Percentiles rank a stretch among this genome's conserved stretches.
phyloP scores from a whole-genome alignment of 2,113 vertebrate species.

The Ageneiosus marmoratus region DNA sequence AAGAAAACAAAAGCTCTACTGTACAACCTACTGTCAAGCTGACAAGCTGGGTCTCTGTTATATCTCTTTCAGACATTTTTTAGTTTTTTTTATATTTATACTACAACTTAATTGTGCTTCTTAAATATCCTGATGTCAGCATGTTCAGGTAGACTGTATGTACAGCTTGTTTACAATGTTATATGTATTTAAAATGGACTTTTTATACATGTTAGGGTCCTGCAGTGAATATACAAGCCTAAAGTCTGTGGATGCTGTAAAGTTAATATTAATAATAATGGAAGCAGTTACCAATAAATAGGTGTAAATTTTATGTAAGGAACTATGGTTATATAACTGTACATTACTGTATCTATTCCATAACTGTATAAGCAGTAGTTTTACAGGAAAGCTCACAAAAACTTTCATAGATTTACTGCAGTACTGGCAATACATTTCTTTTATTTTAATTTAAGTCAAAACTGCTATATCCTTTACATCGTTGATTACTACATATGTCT shows the following conservation, averaged over 20 bases:
- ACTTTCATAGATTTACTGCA: not conserved
- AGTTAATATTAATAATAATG: not conserved
- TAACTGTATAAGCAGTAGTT: not conserved
- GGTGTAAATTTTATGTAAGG: not conserved
- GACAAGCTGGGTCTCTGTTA: not conserved
- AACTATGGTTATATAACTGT: not conserved
- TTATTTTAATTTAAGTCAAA: not conserved
- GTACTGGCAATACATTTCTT: not conserved
- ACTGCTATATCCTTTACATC: not conserved
- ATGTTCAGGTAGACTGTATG: not conserved
- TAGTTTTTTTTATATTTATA: not conserved
- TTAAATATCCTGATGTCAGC: not conserved
- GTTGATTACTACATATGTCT: not conserved
- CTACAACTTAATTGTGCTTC: not conserved
- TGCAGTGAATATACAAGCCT: not conserved
- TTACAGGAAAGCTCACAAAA: not conserved
- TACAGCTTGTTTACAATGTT: not conserved
- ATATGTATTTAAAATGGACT: not conserved
- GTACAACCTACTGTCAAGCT: constrained; percentile 37
- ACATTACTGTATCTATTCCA: not conserved
- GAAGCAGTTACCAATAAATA: not conserved
- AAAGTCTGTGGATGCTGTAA: not conserved
- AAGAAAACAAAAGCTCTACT: constrained; percentile 59
- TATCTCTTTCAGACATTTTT: not conserved
- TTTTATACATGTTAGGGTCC: not conserved